A percentile compares a stretch with the other conserved stretches of the same genome.
phyloP scores from a whole-genome alignment of 2,113 vertebrate species.

The Tychaedon coryphoeus region DNA sequence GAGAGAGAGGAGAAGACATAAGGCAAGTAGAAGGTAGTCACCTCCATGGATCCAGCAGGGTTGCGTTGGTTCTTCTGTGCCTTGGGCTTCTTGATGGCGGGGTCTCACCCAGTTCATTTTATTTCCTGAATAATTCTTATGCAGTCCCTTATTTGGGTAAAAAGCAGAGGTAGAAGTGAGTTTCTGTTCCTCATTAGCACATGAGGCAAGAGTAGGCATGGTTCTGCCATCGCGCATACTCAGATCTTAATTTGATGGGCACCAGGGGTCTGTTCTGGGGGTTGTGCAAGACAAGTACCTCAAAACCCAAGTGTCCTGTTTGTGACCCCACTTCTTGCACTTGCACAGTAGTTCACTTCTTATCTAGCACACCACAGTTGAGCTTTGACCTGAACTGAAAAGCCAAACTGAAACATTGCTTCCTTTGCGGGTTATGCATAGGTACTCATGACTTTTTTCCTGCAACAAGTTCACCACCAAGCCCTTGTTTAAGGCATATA shows the following conservation, averaged over 20 bases:
- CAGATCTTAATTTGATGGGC: neutral
- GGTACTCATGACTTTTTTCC: neutral
- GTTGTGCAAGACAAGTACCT: neutral
- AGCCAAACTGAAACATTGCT: neutral
- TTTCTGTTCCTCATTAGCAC: neutral
- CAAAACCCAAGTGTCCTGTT: neutral
- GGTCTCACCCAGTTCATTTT: neutral
- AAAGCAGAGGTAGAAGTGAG: neutral
- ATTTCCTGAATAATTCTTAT: neutral
- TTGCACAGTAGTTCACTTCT: neutral
- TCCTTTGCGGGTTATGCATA: neutral
- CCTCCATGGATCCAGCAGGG: neutral
- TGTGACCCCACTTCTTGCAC: neutral
- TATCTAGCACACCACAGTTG: neutral
- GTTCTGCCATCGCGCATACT: rapidly evolving
- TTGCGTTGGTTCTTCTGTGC: neutral
- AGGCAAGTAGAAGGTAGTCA: neutral
- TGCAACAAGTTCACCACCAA: neutral
- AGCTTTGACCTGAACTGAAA: neutral
- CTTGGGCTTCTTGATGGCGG: neutral
- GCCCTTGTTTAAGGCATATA: neutral
- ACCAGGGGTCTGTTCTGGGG: rapidly evolving
- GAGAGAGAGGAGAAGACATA: neutral
- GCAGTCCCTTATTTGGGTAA: neutral
- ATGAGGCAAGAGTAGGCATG: neutral